These are phyloP conservation scores for Turdus rufiventris DNA, from an alignment of 2,113 vertebrate genomes.

Conservation along the genomic window DNA sequence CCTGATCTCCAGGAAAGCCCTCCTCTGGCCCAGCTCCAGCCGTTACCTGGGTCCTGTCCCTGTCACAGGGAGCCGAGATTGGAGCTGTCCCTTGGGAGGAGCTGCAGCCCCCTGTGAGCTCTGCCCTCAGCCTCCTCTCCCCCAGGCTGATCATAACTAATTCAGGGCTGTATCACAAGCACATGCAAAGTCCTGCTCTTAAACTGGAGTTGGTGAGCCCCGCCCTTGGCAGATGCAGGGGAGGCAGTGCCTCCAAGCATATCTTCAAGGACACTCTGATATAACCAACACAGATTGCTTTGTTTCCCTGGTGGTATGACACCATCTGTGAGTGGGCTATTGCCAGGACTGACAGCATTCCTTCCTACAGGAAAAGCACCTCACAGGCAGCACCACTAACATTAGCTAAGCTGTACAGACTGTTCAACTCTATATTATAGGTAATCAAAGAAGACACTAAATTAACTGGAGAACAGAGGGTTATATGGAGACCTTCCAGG, in stretches of 20 bases:
- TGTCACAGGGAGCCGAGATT: not conserved
- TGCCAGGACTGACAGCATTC: not conserved
- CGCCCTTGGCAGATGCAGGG: not conserved
- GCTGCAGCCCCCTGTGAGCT: accelerated
- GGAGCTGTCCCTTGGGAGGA: not conserved
- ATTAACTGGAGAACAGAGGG: not conserved
- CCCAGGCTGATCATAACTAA: not conserved
- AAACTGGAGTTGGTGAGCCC: not conserved
- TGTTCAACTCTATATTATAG: not conserved
- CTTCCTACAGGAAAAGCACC: not conserved
- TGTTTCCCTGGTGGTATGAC: not conserved
- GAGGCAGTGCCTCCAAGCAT: not conserved
- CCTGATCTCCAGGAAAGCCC: not conserved
- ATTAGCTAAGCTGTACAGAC: not conserved
- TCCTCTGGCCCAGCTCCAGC: not conserved
- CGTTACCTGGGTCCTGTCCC: no score
- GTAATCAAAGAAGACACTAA: not conserved
- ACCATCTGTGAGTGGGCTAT: no score
- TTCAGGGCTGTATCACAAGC: not conserved
- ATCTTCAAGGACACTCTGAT: not conserved
- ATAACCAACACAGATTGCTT: not conserved
- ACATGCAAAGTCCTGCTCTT: not conserved
- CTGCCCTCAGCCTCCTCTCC: not conserved
- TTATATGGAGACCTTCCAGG: not conserved
- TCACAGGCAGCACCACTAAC: not conserved